phyloP scores from a whole-genome alignment of 2,797 vertebrate genomes.

The Falco novaeseelandiae region DNA sequence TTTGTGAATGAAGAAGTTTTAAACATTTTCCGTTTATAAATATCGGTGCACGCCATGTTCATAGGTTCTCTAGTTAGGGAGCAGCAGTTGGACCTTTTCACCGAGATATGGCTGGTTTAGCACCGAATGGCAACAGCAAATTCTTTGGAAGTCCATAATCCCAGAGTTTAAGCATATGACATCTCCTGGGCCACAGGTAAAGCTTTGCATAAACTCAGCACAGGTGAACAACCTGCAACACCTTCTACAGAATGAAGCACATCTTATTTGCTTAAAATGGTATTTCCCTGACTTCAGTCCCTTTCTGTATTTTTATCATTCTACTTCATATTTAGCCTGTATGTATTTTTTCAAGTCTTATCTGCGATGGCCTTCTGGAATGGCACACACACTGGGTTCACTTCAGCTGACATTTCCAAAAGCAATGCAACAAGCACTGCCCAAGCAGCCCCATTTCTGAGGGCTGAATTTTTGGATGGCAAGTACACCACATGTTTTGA shows the following conservation, averaged over 20 bases:
- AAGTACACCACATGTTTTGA: background rate
- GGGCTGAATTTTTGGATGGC: background rate
- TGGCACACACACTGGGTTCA: background rate
- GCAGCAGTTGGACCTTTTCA: background rate
- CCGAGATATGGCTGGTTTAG: background rate
- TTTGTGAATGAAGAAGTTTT: background rate
- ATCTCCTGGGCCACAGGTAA: background rate
- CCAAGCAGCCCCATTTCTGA: background rate
- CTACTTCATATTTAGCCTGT: background rate
- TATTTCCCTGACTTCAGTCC: background rate
- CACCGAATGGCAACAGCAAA: background rate
- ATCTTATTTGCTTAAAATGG: background rate
- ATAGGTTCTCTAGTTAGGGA: background rate
- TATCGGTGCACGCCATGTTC: background rate
- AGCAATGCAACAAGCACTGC: background rate
- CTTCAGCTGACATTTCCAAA: background rate
- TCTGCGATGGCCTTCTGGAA: background rate
- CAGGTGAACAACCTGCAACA: accelerated
- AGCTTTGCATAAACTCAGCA: background rate
- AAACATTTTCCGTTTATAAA: background rate
- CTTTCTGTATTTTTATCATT: background rate
- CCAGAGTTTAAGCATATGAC: background rate
- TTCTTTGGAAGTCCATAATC: background rate
- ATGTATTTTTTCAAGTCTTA: background rate
- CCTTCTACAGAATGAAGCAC: background rate